Evolutionary conservation across 1,140 invertebrate species (phyloP).

Genomic region (Lepeophtheirus salmonis): DNA sequence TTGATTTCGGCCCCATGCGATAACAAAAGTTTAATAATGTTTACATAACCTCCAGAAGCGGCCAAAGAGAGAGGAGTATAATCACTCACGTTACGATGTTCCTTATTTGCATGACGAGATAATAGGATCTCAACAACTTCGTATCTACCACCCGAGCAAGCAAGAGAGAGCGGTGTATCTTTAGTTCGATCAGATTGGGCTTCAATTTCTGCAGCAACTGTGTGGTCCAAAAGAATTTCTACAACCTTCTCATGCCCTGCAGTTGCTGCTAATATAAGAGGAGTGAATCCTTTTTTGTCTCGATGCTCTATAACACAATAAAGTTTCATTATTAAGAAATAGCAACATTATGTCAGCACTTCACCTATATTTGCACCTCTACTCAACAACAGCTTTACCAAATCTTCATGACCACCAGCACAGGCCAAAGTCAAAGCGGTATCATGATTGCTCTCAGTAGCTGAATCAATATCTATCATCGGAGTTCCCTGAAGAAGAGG

Average conservation of each 20-base stretch:
- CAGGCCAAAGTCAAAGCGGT: conserved; percentile 91
- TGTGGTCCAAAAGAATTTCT: conserved; percentile 73
- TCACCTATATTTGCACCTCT: conserved; percentile 71
- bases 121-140: conserved; percentile 35
- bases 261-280: conserved; percentile 86
- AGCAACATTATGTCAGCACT: background rate
- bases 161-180: conserved; percentile 89
- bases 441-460: conserved; percentile 95
- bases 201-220: conserved; percentile 86
- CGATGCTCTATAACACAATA: conserved; percentile 51
- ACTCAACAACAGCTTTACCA: conserved; percentile 71
- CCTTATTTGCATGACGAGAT: conserved; percentile 74
- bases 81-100: conserved; percentile 96
- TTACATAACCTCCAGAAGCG: conserved; percentile 93
- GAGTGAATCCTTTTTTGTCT: conserved; percentile 98
- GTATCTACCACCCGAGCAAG: conserved; percentile 88
- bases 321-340: background rate
- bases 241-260: conserved; percentile 88
- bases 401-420: conserved; percentile 85
- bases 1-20: conserved; percentile 91
- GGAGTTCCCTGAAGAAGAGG: no score
- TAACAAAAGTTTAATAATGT: conserved; percentile 82
- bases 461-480: conserved; percentile 81
- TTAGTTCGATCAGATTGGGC: conserved; percentile 96
- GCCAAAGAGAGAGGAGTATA: conserved; percentile 95